A percentile compares a stretch with the other conserved stretches of the same genome.
Evolutionary conservation across 2,113 vertebrate species (phyloP).

Genomic region (Callipepla californica): DNA sequence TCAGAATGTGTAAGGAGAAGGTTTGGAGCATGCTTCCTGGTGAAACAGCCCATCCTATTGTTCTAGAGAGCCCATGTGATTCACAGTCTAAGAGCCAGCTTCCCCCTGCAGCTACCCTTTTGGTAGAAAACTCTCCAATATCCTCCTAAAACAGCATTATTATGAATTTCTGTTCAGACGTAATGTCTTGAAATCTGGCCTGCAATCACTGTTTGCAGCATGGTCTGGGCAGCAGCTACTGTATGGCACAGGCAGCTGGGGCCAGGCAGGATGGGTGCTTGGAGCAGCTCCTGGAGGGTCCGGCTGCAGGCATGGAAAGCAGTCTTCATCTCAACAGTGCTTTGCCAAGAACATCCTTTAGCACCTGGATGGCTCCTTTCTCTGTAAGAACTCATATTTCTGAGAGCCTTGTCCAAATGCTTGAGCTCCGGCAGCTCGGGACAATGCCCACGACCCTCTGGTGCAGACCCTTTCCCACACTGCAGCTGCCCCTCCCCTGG

Average conservation of each 20-base stretch:
- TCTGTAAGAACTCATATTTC: background rate
- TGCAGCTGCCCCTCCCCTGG: background rate
- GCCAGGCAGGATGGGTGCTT: background rate
- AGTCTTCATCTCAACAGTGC: rapidly evolving
- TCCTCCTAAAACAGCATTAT: background rate
- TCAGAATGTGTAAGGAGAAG: background rate
- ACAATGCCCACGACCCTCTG: background rate
- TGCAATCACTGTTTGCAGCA: background rate
- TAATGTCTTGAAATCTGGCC: rapidly evolving
- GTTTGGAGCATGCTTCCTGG: background rate
- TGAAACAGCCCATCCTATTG: background rate
- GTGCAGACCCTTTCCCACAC: background rate
- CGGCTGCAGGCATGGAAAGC: background rate
- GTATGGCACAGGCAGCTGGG: background rate
- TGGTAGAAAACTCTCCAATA: background rate
- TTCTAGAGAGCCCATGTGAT: rapidly evolving
- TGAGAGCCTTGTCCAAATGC: background rate
- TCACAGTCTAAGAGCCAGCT: background rate
- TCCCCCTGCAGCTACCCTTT: background rate
- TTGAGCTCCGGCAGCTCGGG: background rate
- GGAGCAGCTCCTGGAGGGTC: background rate
- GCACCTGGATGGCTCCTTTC: background rate
- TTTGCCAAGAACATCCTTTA: background rate
- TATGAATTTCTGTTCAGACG: background rate
- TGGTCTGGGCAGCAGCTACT: background rate